phyloP scores from a whole-genome alignment of 2,888 invertebrate genomes.

The Parnassius apollo region DNA sequence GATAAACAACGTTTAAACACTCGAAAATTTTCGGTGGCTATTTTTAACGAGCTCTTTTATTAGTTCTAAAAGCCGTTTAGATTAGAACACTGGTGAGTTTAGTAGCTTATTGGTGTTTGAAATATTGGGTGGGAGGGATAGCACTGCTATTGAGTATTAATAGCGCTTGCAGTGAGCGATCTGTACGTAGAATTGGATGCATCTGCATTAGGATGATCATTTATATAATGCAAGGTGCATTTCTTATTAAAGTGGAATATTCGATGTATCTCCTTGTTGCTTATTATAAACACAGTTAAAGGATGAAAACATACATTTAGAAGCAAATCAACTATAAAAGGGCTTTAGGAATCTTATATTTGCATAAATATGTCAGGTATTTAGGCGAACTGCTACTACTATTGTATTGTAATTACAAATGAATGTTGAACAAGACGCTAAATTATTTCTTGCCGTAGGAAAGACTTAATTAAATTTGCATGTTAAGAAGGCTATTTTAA shows the following conservation, averaged over 20 bases:
- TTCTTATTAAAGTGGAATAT: slow-evolving; percentile 15
- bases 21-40: slow-evolving; percentile 76
- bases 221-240: slow-evolving; percentile 16
- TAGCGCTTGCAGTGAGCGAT: slow-evolving; percentile 26
- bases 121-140: slow-evolving; percentile 70
- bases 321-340: slow-evolving; percentile 12
- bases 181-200: slow-evolving; percentile 5
- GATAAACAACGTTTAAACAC: slow-evolving; percentile 59
- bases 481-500: too few species aligned
- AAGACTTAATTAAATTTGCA: too few species aligned
- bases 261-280: slow-evolving; percentile 12
- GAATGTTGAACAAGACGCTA: too few species aligned
- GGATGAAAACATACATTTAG: slow-evolving; percentile 9
- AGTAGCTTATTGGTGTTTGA: slow-evolving; percentile 70
- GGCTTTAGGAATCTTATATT: slow-evolving; percentile 21
- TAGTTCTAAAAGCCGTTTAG: slow-evolving; percentile 80
- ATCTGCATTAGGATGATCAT: slow-evolving; percentile 16
- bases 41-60: slow-evolving; percentile 77
- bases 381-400: not conserved
- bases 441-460: too few species aligned
- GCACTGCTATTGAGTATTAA: slow-evolving; percentile 41
- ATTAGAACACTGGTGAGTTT: slow-evolving; percentile 62
- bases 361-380: slow-evolving; percentile 18
- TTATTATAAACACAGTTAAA: slow-evolving; percentile 16
- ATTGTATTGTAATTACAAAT: too few species aligned